Evolutionary conservation across 2,113 vertebrate species (phyloP).

Genomic region (Malurus cyaneus): DNA sequence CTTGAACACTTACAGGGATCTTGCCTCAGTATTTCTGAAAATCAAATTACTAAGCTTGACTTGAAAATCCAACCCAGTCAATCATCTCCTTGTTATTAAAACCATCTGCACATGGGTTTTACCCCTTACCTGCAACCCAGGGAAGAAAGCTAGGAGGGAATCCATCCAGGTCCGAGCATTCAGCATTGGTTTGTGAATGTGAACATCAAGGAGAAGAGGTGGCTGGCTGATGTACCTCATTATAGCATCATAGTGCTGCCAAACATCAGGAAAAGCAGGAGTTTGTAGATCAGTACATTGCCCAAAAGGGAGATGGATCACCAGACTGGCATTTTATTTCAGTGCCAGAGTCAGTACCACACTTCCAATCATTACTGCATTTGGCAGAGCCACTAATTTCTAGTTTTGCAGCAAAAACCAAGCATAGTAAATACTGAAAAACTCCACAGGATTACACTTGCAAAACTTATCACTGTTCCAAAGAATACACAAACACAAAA

Average conservation of each 20-base stretch:
- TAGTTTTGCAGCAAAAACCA: not conserved
- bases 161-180: constrained; percentile 99
- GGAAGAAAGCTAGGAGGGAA: constrained; percentile 95
- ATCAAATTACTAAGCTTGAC: not conserved
- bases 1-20: not conserved
- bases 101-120: not conserved
- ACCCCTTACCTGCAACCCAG: constrained; percentile 89
- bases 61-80: not conserved
- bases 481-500: not conserved
- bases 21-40: not conserved
- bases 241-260: constrained; percentile 96
- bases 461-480: not conserved
- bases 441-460: not conserved
- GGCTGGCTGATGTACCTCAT: constrained; percentile 99
- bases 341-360: not conserved
- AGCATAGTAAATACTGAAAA: not conserved
- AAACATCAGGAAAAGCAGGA: constrained; percentile 1
- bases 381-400: not conserved
- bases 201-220: constrained; percentile 93
- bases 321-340: not conserved
- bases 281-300: not conserved
- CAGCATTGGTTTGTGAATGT: constrained; percentile 97
- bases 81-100: not conserved
- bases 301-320: not conserved
- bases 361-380: not conserved